Percentiles rank a stretch among this genome's conserved stretches.
Conservation (phyloP, 2,113 vertebrate genomes). For the Psilopogon haemacephalus region DNA sequence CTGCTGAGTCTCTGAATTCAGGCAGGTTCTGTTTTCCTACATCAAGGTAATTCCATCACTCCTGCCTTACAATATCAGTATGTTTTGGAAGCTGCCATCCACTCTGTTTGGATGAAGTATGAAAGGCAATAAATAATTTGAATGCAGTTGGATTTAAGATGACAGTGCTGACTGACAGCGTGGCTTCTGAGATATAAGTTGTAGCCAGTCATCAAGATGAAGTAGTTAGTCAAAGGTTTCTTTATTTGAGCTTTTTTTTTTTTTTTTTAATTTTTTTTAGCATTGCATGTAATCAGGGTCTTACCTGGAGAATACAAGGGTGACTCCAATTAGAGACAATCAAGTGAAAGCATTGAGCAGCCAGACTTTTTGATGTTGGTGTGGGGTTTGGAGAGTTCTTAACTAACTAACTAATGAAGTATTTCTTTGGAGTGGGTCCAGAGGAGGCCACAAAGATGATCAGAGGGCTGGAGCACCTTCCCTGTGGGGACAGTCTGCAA, state of each 20-base stretch:
- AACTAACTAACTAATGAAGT: background rate
- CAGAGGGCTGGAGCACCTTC: too few relatives aligned
- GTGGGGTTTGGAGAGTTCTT: background rate
- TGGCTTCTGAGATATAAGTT: background rate
- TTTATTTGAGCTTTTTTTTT: background rate
- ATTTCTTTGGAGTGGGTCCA: background rate
- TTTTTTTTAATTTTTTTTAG: background rate
- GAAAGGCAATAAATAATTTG: background rate
- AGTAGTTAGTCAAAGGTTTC: background rate
- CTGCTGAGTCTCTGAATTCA: background rate
- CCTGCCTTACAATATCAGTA: background rate
- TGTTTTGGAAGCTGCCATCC: background rate
- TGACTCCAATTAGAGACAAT: background rate
- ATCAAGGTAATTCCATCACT: background rate
- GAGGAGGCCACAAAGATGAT: too few relatives aligned
- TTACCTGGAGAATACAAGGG: fast-evolving
- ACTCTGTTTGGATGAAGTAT: background rate
- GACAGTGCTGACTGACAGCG: background rate
- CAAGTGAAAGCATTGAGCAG: background rate
- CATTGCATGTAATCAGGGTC: background rate
- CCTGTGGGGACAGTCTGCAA: too few relatives aligned
- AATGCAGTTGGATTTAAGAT: background rate
- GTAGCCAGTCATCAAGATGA: background rate
- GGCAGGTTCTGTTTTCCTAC: background rate
- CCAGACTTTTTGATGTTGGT: background rate